These are phyloP conservation scores for Antheraea pernyi DNA, from an alignment of 1,140 invertebrate species.

Conservation along the genomic window DNA sequence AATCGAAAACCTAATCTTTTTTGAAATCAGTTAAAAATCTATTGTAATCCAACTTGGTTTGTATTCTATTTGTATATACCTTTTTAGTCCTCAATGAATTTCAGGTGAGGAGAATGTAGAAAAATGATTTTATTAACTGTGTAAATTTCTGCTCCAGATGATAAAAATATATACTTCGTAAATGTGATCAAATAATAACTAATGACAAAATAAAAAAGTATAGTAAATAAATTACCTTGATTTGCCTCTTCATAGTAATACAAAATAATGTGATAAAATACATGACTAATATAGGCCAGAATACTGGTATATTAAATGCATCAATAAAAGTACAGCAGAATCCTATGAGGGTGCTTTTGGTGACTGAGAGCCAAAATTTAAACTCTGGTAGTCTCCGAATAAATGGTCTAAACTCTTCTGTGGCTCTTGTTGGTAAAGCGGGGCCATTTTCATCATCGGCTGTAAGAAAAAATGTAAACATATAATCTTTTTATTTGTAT, in stretches of 20 bases:
- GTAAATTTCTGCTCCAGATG: not conserved
- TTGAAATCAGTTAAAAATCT: too few species aligned
- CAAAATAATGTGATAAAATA: slow-evolving; percentile 99
- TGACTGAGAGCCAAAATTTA: slow-evolving; percentile 99
- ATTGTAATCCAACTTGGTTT: too few species aligned
- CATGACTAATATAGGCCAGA: slow-evolving; percentile 99
- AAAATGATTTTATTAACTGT: too few species aligned
- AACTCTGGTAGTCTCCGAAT: slow-evolving; percentile 99
- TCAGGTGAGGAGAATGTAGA: too few species aligned
- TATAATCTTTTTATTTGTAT: not conserved
- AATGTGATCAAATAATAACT: slow-evolving; percentile 10
- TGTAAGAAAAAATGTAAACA: not conserved
- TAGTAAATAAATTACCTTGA: slow-evolving; percentile 86
- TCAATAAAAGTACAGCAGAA: slow-evolving; percentile 98
- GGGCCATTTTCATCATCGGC: slow-evolving; percentile 90
- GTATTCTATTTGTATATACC: too few species aligned
- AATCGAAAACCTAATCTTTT: too few species aligned
- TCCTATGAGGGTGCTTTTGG: slow-evolving; percentile 96
- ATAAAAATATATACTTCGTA: not conserved
- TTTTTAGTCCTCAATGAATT: too few species aligned
- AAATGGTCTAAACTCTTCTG: slow-evolving; percentile 99
- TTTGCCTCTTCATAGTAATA: slow-evolving; percentile 99
- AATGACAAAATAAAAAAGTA: not conserved
- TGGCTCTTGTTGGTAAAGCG: slow-evolving; percentile 94
- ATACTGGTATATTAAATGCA: slow-evolving; percentile 99